These are phyloP conservation scores for Nyctibius grandis DNA, from an alignment of 2,797 vertebrate genomes.

Conservation along the genomic window DNA sequence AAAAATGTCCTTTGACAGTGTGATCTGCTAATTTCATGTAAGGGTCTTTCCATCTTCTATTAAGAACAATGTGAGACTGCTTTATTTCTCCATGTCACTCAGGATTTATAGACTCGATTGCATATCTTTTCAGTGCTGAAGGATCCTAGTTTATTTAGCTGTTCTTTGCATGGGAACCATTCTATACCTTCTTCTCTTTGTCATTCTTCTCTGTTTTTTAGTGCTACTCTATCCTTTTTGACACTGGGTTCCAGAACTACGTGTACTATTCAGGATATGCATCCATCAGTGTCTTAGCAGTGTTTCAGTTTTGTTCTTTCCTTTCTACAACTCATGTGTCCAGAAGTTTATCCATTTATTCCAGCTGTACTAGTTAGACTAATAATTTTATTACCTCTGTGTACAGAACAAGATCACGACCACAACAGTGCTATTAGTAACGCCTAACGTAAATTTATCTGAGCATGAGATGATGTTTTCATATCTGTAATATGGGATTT, in stretches of 20 bases:
- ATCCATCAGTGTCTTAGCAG: background rate
- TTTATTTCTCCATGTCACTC: background rate
- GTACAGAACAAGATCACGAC: background rate
- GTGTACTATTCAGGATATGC: background rate
- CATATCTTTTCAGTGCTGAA: background rate
- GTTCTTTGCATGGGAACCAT: background rate
- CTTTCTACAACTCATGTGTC: background rate
- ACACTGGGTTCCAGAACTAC: background rate
- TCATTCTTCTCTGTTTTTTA: background rate
- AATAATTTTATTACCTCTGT: background rate
- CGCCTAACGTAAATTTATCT: background rate
- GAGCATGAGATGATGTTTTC: background rate
- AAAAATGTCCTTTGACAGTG: background rate
- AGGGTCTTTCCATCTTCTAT: background rate
- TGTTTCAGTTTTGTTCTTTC: background rate
- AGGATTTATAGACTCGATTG: background rate
- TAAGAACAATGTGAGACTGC: background rate
- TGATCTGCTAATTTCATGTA: background rate
- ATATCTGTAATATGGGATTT: background rate
- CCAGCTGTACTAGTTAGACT: background rate
- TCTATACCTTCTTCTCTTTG: background rate
- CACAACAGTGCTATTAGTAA: background rate
- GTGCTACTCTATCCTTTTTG: background rate
- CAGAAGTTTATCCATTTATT: background rate
- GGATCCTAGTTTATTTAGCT: background rate